Evolutionary conservation across 2,888 invertebrate species (phyloP).

Genomic region (Copidosoma aretas): DNA sequence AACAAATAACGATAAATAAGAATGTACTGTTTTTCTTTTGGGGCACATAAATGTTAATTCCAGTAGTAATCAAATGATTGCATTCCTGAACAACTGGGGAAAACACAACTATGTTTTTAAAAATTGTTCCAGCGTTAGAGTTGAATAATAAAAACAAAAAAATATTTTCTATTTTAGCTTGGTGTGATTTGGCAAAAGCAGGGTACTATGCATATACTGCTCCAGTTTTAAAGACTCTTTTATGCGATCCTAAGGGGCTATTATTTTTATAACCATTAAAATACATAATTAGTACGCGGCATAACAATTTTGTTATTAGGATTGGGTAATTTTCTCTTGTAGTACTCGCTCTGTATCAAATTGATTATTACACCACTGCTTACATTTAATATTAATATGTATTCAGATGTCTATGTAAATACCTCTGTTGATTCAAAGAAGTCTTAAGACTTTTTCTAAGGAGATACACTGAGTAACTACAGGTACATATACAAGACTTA

Average conservation of each 20-base stretch:
- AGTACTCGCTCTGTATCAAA: not conserved
- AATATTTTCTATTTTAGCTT: no score
- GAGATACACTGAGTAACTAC: not conserved
- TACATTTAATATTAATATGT: not conserved
- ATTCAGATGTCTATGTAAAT: not conserved
- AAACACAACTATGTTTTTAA: no score
- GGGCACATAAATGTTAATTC: no score
- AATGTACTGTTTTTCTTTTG: no score
- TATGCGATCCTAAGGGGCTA: slow-evolving; percentile 41
- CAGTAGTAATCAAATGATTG: no score
- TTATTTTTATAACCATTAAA: slow-evolving; percentile 45
- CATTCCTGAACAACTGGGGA: no score
- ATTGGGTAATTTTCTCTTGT: not conserved
- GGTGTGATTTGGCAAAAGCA: no score
- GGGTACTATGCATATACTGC: no score
- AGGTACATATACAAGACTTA: not conserved
- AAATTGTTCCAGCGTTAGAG: no score
- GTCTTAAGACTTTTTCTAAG: not conserved
- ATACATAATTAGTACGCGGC: slow-evolving; percentile 41
- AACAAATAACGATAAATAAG: no score
- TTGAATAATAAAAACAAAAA: no score
- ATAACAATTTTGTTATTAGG: not conserved
- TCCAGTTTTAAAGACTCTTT: slow-evolving; percentile 41
- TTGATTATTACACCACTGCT: not conserved
- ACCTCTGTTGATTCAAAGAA: not conserved